These are phyloP conservation scores for Abramis brama DNA, from an alignment of 2,113 vertebrate species.

Conservation along the genomic window DNA sequence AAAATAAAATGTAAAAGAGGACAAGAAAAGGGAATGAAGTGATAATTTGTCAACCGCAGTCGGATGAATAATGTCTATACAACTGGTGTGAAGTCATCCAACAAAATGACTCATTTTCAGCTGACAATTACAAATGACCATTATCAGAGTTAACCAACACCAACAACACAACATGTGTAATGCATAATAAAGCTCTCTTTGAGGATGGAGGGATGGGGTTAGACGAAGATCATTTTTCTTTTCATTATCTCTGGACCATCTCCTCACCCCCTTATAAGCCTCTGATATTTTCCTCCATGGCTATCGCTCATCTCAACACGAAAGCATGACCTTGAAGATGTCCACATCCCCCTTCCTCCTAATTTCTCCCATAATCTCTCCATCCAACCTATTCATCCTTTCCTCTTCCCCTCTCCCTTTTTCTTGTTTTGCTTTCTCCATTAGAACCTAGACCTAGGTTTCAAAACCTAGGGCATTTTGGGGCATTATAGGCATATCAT, in stretches of 20 bases:
- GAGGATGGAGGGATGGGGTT: slow-evolving; percentile 14
- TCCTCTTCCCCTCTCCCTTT: slow-evolving; percentile 15
- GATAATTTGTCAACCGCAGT: slow-evolving; percentile 37
- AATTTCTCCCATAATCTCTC: slow-evolving; percentile 39
- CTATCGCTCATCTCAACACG: slow-evolving; percentile 55
- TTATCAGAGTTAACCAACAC: slow-evolving; percentile 47
- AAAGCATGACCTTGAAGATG: slow-evolving; percentile 63
- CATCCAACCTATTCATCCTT: slow-evolving; percentile 43
- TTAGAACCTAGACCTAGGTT: no score
- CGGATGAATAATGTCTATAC: slow-evolving; percentile 27
- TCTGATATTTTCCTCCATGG: slow-evolving; percentile 53
- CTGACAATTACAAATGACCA: slow-evolving; percentile 54
- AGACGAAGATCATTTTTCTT: slow-evolving; percentile 58
- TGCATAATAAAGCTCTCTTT: slow-evolving; percentile 24
- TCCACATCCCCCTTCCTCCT: slow-evolving; percentile 19
- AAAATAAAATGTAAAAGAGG: slow-evolving; percentile 14
- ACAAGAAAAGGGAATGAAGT: slow-evolving; percentile 19
- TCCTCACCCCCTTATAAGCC: slow-evolving; percentile 53
- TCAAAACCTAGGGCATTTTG: no score
- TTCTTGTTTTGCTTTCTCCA: not conserved
- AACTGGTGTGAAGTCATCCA: slow-evolving; percentile 44
- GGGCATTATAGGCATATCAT: no score
- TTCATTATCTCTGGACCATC: slow-evolving; percentile 66
- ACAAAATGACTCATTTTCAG: slow-evolving; percentile 52
- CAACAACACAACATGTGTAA: slow-evolving; percentile 33